These are phyloP conservation scores for Platycheirus albimanus DNA, from an alignment of 2,888 invertebrate species.

Conservation along the genomic window DNA sequence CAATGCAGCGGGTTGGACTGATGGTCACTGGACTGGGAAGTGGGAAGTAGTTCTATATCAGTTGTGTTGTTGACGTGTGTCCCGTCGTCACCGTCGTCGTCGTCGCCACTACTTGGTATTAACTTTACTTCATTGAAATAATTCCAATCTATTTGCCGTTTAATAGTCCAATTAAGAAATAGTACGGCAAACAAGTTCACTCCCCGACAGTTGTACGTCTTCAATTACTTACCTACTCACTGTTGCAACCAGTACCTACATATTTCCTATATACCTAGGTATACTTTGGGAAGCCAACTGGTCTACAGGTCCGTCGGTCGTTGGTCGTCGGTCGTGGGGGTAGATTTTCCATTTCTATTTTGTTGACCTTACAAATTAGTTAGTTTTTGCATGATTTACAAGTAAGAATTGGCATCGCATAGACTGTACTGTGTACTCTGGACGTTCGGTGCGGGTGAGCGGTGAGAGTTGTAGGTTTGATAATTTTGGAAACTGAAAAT, in stretches of 20 bases:
- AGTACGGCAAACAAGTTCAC: slow-evolving; percentile 22
- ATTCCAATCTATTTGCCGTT: slow-evolving; percentile 53
- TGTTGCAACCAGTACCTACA: not conserved
- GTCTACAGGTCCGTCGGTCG: not conserved
- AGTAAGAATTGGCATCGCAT: too few species aligned
- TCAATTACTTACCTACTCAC: slow-evolving; percentile 46
- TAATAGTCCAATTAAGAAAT: slow-evolving; percentile 46
- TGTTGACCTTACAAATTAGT: slow-evolving; percentile 31
- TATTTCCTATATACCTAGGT: too few species aligned
- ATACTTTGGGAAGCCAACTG: not conserved
- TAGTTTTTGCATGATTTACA: slow-evolving; percentile 35
- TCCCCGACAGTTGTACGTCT: slow-evolving; percentile 47
- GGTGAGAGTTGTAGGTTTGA: too few species aligned
- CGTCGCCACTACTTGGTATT: not conserved
- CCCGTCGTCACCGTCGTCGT: not conserved
- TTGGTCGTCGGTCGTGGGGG: too few species aligned
- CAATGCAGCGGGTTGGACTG: too few species aligned
- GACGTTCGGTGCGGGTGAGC: too few species aligned
- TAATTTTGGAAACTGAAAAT: too few species aligned
- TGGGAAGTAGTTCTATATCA: not conserved
- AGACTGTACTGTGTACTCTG: too few species aligned
- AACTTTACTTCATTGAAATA: slow-evolving; percentile 37
- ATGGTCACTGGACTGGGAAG: too few species aligned
- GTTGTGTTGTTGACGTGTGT: not conserved
- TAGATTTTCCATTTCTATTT: not conserved